These are phyloP conservation scores for Fopius arisanus DNA, from an alignment of 1,140 invertebrate genomes.

Conservation along the genomic window DNA sequence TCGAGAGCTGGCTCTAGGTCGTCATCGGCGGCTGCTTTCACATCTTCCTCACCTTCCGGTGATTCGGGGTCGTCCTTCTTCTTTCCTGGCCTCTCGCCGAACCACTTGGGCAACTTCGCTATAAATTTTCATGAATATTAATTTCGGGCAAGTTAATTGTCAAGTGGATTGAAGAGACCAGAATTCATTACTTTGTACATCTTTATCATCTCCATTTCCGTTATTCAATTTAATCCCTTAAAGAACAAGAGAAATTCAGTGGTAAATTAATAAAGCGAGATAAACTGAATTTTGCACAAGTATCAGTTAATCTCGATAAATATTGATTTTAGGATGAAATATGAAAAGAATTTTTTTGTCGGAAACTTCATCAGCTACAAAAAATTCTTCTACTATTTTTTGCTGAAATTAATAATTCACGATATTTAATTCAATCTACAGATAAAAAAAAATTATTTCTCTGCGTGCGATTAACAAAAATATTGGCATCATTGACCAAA, in stretches of 20 bases:
- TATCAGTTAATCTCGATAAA: no score
- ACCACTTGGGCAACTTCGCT: conserved; percentile 93
- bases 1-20: conserved; percentile 63
- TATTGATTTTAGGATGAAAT: no score
- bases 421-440: no score
- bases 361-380: no score
- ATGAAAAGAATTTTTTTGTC: no score
- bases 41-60: conserved; percentile 87
- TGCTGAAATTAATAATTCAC: no score
- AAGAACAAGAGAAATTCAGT: no score
- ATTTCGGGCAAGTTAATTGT: background rate
- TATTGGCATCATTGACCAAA: background rate
- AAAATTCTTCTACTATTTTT: no score
- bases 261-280: no score
- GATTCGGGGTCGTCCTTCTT: conserved; percentile 87
- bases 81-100: conserved; percentile 91
- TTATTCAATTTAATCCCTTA: background rate
- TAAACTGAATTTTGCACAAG: no score
- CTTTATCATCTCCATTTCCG: background rate
- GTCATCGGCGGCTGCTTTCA: conserved; percentile 73
- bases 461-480: no score
- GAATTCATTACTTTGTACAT: background rate
- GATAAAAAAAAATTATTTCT: no score
- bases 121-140: conserved; percentile 30
- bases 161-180: background rate